Conservation (phyloP, 2,888 invertebrate genomes). For the Drosophila barbarae region DNA sequence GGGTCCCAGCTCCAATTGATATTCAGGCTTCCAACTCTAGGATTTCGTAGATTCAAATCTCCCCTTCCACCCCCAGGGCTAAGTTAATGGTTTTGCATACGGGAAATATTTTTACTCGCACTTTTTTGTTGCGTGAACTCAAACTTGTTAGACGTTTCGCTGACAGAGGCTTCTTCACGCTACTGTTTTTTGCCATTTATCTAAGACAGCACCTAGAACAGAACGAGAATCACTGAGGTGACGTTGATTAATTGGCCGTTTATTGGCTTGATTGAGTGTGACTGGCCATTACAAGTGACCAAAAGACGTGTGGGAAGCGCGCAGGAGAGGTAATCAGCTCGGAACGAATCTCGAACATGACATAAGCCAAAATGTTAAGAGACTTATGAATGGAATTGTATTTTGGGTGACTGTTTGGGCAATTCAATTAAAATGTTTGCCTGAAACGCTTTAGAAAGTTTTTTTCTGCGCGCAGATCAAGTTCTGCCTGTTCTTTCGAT, state of each 20-base stretch:
- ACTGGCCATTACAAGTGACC: conserved; percentile 47
- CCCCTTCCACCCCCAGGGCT: conserved; percentile 5
- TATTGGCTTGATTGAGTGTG: conserved; percentile 52
- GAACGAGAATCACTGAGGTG: conserved; percentile 12
- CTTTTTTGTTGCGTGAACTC: conserved; percentile 17
- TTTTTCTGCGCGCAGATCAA: conserved; percentile 11
- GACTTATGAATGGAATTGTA: conserved; percentile 44
- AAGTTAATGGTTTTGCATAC: conserved; percentile 10
- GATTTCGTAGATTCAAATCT: conserved; percentile 53
- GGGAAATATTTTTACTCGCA: conserved; percentile 46
- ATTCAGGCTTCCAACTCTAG: conserved; percentile 50
- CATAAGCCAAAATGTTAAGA: conserved; percentile 59
- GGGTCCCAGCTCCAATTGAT: conserved; percentile 44
- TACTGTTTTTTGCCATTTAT: conserved; percentile 7
- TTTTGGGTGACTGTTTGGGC: background rate
- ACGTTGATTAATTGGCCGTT: conserved; percentile 62
- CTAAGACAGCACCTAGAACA: conserved; percentile 3
- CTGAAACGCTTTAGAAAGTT: conserved; percentile 63
- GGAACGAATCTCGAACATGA: conserved; percentile 51
- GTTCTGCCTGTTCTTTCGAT: conserved; percentile 14
- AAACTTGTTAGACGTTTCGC: conserved; percentile 24
- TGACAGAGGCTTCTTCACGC: conserved; percentile 36
- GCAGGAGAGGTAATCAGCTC: conserved; percentile 27
- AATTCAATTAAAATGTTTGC: conserved; percentile 47
- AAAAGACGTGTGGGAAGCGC: conserved; percentile 52